phyloP scores from a whole-genome alignment of 2,113 vertebrate genomes.

The Boleophthalmus pectinirostris region DNA sequence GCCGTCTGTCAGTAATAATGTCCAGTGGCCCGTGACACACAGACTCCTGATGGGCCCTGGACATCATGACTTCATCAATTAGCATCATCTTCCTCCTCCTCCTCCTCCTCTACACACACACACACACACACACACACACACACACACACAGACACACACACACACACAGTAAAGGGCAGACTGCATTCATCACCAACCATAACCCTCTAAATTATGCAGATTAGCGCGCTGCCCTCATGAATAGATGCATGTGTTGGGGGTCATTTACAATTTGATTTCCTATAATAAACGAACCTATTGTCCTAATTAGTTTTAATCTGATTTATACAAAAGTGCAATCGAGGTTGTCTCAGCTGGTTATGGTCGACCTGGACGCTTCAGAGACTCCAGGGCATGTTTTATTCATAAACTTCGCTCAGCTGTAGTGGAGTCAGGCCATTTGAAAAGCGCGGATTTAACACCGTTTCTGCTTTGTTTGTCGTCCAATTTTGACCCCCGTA shows the following conservation, averaged over 20 bases:
- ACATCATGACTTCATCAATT: constrained; percentile 50
- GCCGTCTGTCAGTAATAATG: neutral
- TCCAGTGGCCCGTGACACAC: constrained; percentile 50
- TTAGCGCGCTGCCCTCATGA: constrained; percentile 3
- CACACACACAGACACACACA: constrained; percentile 23
- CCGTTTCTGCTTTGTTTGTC: constrained; percentile 6
- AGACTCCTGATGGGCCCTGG: constrained; percentile 42
- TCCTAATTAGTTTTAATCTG: neutral
- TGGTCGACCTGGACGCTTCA: constrained; percentile 27
- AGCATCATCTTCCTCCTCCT: constrained; percentile 25
- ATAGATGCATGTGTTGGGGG: neutral
- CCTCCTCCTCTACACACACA: constrained; percentile 17
- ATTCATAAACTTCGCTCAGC: constrained; percentile 54
- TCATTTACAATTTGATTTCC: neutral
- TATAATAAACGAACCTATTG: neutral
- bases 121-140: constrained; percentile 16
- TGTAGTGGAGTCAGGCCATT: constrained; percentile 46
- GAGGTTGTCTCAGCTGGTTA: constrained; percentile 11
- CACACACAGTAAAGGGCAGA: too few species aligned
- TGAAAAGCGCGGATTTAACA: neutral
- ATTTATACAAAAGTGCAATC: constrained; percentile 13
- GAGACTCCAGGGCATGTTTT: constrained; percentile 56
- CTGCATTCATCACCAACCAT: neutral
- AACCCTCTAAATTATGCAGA: neutral
- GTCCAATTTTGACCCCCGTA: neutral